A percentile compares a stretch with the other conserved stretches of the same genome.
Evolutionary conservation across 2,797 vertebrate genomes (phyloP).

Genomic region (Lagodon rhomboides): DNA sequence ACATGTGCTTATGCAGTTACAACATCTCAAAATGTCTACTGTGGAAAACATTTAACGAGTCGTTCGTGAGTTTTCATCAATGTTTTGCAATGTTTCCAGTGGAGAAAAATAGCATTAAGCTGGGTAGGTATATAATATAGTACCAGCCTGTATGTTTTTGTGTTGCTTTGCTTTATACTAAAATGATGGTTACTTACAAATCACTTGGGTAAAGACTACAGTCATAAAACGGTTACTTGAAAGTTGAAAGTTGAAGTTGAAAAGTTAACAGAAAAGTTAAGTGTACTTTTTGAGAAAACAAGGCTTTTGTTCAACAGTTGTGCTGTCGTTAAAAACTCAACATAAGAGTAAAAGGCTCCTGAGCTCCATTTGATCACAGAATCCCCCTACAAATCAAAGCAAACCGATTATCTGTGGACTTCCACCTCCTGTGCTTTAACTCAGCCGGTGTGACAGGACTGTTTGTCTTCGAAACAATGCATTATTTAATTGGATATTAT

Average conservation of each 20-base stretch:
- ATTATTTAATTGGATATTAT: conserved; percentile 83
- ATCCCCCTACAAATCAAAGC: conserved; percentile 54
- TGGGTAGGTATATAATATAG: too few relatives aligned
- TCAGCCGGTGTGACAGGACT: conserved; percentile 51
- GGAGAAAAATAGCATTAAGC: neutral
- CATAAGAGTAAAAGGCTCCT: conserved; percentile 26
- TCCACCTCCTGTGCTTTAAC: conserved; percentile 47
- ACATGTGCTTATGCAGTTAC: neutral
- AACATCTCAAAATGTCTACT: neutral
- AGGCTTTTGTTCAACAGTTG: conserved; percentile 24
- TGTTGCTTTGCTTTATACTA: neutral
- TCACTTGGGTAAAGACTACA: neutral
- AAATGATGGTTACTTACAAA: conserved; percentile 1
- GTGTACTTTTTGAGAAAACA: conserved; percentile 10
- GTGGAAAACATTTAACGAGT: neutral
- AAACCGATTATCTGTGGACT: conserved; percentile 50
- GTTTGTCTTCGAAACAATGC: conserved; percentile 75
- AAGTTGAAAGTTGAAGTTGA: too few relatives aligned
- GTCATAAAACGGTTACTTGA: neutral
- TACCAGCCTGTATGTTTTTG: neutral
- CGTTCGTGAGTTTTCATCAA: neutral
- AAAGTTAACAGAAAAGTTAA: conserved; percentile 6
- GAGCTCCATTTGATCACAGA: conserved; percentile 52
- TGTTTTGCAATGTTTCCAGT: conserved; percentile 8
- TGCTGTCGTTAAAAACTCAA: conserved; percentile 27